Base-by-base conservation (phyloP, 1,140 invertebrate species). In the Linepithema humile region DNA sequence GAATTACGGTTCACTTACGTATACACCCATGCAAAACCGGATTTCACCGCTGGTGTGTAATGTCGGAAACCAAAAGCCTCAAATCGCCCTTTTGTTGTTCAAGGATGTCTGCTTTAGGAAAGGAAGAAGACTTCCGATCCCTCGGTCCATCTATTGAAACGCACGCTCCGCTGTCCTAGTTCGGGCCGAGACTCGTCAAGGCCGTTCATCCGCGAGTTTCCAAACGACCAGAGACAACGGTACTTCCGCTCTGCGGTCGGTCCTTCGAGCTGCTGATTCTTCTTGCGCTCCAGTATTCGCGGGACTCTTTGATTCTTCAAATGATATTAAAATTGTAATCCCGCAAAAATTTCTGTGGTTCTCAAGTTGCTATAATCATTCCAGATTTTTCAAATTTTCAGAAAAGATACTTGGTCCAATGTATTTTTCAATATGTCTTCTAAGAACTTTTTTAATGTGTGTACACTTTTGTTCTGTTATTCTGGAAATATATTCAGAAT, bases 1-100 rank as follows among this genome's bases (percentile, higher is more conserved):
- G 75, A 17, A 69, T 69, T 80, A 80, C 60, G 43, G 48, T 88
- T 85, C 75, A 90, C 86, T 90, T 90, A 88, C 88, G 72, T 88
- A 82, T 74, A 90, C 88, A 89, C 86, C 88, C 89, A 90, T 90
- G 88, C 86, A 89, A 90, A 88, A 82, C 73, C 82, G 55, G 82
- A 78, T 65, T 53, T 53, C 43, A 43, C 32, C 32, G 62, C 35
- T 23, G 72, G 20, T 26, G 40, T n/a, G 40, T 75, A 75, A 65
- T 12, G 48, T 17, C 50, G 64, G 35, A 80, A 69, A 57, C 10
- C 10, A 80, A 57, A 60, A 43, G 26, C 38, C n/a, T 23, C 62
- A 35, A 32, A 7, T 45, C 26, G 45, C 9, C 40, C 57, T 26
- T 0, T 23, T 12, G 35, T 9, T 20, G 35, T 32, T 85, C 17